Conservation (phyloP, 1,140 invertebrate species). For the Leptopilina boulardi region DNA sequence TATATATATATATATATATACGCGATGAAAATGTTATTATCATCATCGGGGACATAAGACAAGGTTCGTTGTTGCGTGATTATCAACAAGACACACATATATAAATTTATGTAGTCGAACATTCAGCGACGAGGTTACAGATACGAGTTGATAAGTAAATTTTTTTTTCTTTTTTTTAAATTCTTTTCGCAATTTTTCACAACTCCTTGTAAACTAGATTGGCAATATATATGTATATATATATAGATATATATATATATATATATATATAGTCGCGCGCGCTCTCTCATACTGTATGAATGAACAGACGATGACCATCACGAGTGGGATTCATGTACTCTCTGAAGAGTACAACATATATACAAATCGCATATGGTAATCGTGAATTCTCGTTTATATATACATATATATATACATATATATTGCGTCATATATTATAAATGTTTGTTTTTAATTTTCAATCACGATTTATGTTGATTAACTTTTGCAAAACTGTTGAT, state of each 20-base stretch:
- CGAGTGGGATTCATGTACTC: constrained; percentile 12
- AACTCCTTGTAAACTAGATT: constrained; percentile 17
- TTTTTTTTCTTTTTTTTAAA: background rate
- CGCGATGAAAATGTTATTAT: background rate
- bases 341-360: too few relatives aligned
- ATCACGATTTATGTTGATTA: too few relatives aligned
- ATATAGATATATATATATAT: too few relatives aligned
- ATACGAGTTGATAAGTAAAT: constrained; percentile 4
- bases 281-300: constrained; percentile 4
- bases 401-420: too few relatives aligned
- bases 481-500: too few relatives aligned
- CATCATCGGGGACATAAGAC: background rate
- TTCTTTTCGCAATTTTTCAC: constrained; percentile 3
- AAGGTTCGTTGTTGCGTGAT: constrained; percentile 13
- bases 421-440: too few relatives aligned
- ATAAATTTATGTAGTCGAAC: too few relatives aligned
- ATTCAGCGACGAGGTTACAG: background rate
- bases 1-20: background rate
- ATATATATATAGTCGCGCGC: background rate
- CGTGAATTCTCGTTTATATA: too few relatives aligned
- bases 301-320: constrained; percentile 1
- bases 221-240: too few relatives aligned
- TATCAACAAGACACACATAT: background rate
- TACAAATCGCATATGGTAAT: too few relatives aligned
- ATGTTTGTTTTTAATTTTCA: too few relatives aligned